Evolutionary conservation across 2,888 invertebrate genomes (phyloP).

Genomic region (Julus scanicus): DNA sequence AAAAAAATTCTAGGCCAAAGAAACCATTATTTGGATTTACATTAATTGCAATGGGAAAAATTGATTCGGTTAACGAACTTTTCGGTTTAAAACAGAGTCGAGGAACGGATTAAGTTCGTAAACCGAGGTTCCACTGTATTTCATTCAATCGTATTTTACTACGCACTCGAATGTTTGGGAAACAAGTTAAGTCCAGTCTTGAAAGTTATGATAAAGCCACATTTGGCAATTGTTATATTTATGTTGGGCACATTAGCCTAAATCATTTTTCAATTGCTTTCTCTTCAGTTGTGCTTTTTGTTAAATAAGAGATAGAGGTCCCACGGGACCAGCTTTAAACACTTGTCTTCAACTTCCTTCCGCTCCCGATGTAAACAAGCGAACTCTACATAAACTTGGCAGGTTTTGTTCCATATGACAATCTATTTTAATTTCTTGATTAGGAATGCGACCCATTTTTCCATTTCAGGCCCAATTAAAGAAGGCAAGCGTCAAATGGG

Average conservation of each 20-base stretch:
- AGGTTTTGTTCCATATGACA: conserved; percentile 22
- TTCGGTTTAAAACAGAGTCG: no score
- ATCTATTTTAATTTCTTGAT: conserved; percentile 21
- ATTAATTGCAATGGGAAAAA: no score
- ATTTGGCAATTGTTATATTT: background rate
- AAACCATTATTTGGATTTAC: no score
- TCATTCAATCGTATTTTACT: background rate
- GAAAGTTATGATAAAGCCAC: background rate
- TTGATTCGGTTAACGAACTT: no score
- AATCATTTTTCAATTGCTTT: conserved; percentile 33
- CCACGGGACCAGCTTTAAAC: conserved; percentile 33
- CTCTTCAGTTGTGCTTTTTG: background rate
- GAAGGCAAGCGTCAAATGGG: background rate
- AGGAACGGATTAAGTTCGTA: no score
- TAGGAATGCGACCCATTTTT: background rate
- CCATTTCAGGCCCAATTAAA: background rate
- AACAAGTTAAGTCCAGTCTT: background rate
- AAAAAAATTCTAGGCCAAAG: no score
- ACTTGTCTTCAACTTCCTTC: conserved; percentile 26
- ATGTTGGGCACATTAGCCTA: background rate
- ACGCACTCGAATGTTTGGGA: background rate
- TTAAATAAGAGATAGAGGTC: conserved; percentile 5
- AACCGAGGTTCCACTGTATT: background rate
- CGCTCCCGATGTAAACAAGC: conserved; percentile 6
- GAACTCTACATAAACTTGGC: conserved; percentile 30